These are phyloP conservation scores for Pristionchus mayeri DNA, from an alignment of 2,888 invertebrate genomes.

Conservation along the genomic window DNA sequence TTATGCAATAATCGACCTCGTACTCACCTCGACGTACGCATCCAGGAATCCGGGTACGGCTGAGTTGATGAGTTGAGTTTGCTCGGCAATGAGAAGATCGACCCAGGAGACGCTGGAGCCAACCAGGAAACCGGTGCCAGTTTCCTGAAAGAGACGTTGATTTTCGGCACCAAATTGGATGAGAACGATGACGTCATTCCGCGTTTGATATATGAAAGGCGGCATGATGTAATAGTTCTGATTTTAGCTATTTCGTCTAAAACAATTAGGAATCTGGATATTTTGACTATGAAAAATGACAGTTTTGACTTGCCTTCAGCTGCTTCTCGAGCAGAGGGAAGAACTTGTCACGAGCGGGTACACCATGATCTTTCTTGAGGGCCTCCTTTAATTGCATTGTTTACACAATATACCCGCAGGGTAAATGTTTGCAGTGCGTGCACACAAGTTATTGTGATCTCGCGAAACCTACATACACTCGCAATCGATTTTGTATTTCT, in stretches of 20 bases:
- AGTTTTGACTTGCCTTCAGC: neutral
- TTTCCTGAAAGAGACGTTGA: conserved; percentile 50
- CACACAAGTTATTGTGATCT: neutral
- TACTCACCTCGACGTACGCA: conserved; percentile 58
- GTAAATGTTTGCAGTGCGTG: neutral
- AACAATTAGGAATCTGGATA: too few species aligned
- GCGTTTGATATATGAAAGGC: too few species aligned
- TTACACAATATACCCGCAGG: neutral
- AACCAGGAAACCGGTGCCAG: conserved; percentile 64
- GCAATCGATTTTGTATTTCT: too few species aligned
- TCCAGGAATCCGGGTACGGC: conserved; percentile 62
- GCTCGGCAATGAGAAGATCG: conserved; percentile 66
- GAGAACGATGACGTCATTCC: too few species aligned
- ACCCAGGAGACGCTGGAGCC: conserved; percentile 66
- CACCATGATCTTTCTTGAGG: neutral
- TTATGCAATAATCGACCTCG: too few species aligned
- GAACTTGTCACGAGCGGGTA: conserved; percentile 27
- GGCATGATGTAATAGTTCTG: too few species aligned
- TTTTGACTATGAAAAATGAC: too few species aligned
- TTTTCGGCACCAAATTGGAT: too few species aligned
- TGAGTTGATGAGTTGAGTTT: conserved; percentile 57
- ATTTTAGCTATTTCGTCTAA: too few species aligned
- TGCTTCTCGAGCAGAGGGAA: conserved; percentile 37
- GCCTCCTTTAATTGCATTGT: neutral
- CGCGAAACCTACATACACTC: too few species aligned